Evolutionary conservation across 53 echinoderm and acorn worm species (phyloP).

Genomic region (Crossaster papposus): DNA sequence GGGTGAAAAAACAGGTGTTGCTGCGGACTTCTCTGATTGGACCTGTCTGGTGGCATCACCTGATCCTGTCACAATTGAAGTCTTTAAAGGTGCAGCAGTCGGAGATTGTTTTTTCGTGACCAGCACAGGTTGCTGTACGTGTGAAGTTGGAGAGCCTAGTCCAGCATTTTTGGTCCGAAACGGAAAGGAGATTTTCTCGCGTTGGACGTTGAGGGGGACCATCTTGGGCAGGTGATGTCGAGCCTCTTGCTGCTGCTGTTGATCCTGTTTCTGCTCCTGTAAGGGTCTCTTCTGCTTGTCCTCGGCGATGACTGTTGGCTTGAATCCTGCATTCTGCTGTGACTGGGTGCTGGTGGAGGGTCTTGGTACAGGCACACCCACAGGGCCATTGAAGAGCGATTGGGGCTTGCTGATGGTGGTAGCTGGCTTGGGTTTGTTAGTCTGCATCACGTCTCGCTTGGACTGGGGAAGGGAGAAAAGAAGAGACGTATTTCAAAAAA

Average conservation of each 20-base stretch:
- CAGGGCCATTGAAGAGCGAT: constrained; percentile 72
- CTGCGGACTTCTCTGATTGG: background rate
- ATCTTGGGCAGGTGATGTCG: constrained; percentile 65
- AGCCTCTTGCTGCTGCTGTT: constrained; percentile 52
- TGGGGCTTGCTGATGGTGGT: constrained; percentile 66
- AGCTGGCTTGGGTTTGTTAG: constrained; percentile 59
- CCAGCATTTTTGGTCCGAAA: constrained; percentile 24
- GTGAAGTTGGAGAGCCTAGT: constrained; percentile 11
- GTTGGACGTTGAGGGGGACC: constrained; percentile 61
- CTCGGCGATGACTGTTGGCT: constrained; percentile 21
- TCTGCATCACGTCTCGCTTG: constrained; percentile 53
- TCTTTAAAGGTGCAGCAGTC: background rate
- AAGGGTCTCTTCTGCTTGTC: constrained; percentile 25
- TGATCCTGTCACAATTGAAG: background rate
- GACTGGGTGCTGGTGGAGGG: constrained; percentile 37
- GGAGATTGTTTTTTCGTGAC: background rate
- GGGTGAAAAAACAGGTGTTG: constrained; percentile 16
- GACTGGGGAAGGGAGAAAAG: background rate
- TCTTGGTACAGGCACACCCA: constrained; percentile 65
- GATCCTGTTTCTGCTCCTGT: constrained; percentile 47
- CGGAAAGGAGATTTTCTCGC: constrained; percentile 75
- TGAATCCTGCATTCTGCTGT: constrained; percentile 29
- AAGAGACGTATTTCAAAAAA: background rate
- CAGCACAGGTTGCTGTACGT: constrained; percentile 1
- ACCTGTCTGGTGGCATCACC: constrained; percentile 15